phyloP scores from a whole-genome alignment of 92 coral and sea anemone genomes.

The Paragorgia papillata region DNA sequence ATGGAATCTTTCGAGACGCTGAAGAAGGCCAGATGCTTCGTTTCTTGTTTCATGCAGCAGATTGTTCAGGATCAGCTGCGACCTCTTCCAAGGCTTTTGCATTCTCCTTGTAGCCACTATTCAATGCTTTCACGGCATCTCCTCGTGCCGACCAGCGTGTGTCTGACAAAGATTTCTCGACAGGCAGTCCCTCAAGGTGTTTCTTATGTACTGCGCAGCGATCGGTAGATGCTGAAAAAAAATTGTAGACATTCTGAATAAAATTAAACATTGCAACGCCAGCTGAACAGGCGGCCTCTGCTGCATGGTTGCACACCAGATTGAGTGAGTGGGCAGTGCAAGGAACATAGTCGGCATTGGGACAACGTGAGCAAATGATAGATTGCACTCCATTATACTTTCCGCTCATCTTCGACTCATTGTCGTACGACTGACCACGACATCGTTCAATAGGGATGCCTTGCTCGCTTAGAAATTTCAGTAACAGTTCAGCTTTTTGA shows the following conservation, averaged over 20 bases:
- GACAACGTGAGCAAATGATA: neutral
- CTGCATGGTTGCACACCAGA: constrained; percentile 7
- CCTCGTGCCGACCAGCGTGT: constrained; percentile 39
- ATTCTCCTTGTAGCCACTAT: constrained; percentile 10
- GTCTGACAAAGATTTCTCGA: neutral
- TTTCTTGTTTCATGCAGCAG: constrained; percentile 20
- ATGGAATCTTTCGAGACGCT: constrained; percentile 19
- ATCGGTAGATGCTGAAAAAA: constrained; percentile 16
- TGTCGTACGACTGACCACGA: constrained; percentile 33
- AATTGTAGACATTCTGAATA: constrained; percentile 20
- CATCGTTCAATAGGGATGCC: constrained; percentile 7
- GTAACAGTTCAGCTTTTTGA: neutral
- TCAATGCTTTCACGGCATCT: constrained; percentile 25
- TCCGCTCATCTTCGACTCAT: constrained; percentile 29
- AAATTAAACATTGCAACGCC: constrained; percentile 18
- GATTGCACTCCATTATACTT: constrained; percentile 37
- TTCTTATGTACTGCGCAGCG: constrained; percentile 14
- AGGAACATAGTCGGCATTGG: constrained; percentile 9
- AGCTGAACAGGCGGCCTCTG: constrained; percentile 14
- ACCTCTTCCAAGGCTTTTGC: constrained; percentile 2
- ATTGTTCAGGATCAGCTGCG: constrained; percentile 1
- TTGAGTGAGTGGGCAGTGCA: constrained; percentile 25
- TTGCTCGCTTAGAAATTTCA: constrained; percentile 1
- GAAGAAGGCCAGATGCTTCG: constrained; percentile 14
- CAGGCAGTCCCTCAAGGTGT: constrained; percentile 13